Evolutionary conservation across 2,797 vertebrate species (phyloP).

Genomic region (Oryzias dopingdopingensis): DNA sequence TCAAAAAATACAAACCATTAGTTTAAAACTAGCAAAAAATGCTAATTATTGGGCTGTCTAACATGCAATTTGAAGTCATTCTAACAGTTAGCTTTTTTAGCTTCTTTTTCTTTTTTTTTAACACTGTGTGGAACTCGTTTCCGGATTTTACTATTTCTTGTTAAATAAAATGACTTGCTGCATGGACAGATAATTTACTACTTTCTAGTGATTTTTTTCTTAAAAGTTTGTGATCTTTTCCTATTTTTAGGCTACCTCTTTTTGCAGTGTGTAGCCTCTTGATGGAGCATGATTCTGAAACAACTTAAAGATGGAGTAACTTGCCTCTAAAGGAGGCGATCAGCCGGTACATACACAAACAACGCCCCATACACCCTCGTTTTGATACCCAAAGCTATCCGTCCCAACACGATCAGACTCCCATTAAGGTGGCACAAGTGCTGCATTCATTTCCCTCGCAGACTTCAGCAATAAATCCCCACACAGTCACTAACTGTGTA

Average conservation of each 20-base stretch:
- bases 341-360: constrained; percentile 30
- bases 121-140: no score
- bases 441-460: constrained; percentile 69
- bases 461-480: constrained; percentile 67
- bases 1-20: no score
- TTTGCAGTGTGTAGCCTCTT: constrained; percentile 1
- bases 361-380: constrained; percentile 30
- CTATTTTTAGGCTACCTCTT: no score
- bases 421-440: constrained; percentile 66
- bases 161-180: no score
- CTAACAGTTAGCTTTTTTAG: no score
- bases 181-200: no score
- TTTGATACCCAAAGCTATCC: constrained; percentile 46
- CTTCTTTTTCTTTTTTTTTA: no score
- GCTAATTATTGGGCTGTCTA: no score
- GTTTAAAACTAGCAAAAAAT: no score
- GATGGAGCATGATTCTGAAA: constrained; percentile 13
- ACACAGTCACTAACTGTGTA: constrained; percentile 49
- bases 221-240: not conserved
- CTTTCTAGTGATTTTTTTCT: no score
- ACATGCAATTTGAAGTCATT: no score
- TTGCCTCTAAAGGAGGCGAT: constrained; percentile 27
- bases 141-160: no score
- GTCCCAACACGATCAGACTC: constrained; percentile 61
- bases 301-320: constrained; percentile 26